phyloP scores from a whole-genome alignment of 2,888 invertebrate genomes.

The Odiellus spinosus region DNA sequence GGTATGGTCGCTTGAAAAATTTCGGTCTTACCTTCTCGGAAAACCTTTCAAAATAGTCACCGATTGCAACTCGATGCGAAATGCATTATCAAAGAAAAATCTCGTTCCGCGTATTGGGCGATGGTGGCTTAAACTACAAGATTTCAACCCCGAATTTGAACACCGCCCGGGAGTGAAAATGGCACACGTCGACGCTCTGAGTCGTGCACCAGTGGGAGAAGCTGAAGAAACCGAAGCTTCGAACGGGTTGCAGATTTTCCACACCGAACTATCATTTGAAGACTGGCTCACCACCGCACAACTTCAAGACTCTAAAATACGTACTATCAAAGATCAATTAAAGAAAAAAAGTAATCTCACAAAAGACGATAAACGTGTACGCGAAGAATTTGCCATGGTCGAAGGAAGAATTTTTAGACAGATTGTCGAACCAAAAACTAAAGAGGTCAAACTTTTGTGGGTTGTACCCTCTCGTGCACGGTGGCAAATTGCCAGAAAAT shows the following conservation, averaged over 20 bases:
- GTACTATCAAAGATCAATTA: not conserved
- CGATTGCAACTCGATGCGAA: not conserved
- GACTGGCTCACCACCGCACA: not conserved
- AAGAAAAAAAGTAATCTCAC: not conserved
- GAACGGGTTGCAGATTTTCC: not conserved
- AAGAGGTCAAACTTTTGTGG: not conserved
- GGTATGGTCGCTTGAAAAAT: conserved; percentile 6
- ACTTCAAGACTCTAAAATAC: not conserved
- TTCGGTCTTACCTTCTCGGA: conserved; percentile 1
- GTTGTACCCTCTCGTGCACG: not conserved
- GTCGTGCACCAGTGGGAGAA: conserved; percentile 1
- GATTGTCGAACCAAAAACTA: not conserved
- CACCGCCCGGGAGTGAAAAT: conserved; percentile 4
- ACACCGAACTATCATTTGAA: not conserved
- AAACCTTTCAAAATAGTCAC: conserved; percentile 4
- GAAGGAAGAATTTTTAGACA: not conserved
- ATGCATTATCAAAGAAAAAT: not conserved
- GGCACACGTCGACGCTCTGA: conserved; percentile 8
- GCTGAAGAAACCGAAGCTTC: not conserved
- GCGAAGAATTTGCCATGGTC: not conserved
- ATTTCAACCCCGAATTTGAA: conserved; percentile 4
- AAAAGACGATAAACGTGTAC: not conserved
- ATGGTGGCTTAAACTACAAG: conserved; percentile 2
- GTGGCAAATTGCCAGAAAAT: not conserved
- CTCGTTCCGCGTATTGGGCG: conserved; percentile 1